Evolutionary conservation across 2,113 vertebrate species (phyloP), one percentile per base, ranked within the genome.

Genomic region (Corythoichthys intestinalis): DNA sequence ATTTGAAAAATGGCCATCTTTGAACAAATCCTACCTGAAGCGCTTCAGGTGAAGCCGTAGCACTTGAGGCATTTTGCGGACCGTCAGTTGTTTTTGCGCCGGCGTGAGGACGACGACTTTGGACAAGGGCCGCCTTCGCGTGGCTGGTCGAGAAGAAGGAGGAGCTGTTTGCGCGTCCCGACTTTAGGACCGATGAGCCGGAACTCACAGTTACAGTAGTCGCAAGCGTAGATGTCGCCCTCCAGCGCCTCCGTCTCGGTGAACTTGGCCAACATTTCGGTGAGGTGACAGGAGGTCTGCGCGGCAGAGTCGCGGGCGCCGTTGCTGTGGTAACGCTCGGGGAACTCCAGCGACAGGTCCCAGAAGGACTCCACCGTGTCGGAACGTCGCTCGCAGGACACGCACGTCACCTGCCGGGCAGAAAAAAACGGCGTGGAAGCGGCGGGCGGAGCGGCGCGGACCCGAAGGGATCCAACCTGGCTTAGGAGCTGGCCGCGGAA

Each of bases 51-150:
- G 97, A 78, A 99, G 94, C 78, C 97, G 93, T 84, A 99, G 93
- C 87, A 99, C 97, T 93, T 98, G 96, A 95, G 96, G 97, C 94
- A 99, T 94, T 87, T 96, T 94, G 91, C 95, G 96, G 87, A 99
- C 94, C 94, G 96, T 96, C 87, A 99, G 93, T 93, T 96, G 96
- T 90, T 98, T 99, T 70, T 94, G 94, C 77, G 96, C 96, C 92
- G 98, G 93, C 5, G 96, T 97, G 89, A 98, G 91, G 86, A 94
- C 90, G 74, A 96, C 91, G 11, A 95, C 94, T 86, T 97, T 99
- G 9, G 94, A 95, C 73, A 93, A 95, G 65, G 93, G 93, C 73
- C 97, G 94, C n/a, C 97, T 92, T 66, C 96, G 88, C 84, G 91
- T 94, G 73, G 95, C 96, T 98, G 14, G 74, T n/a, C 56, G 2